Evolutionary conservation across 2,797 vertebrate genomes (phyloP), one percentile per base, ranked within the genome.

Genomic region (Cryptoblepharus egeriae): DNA sequence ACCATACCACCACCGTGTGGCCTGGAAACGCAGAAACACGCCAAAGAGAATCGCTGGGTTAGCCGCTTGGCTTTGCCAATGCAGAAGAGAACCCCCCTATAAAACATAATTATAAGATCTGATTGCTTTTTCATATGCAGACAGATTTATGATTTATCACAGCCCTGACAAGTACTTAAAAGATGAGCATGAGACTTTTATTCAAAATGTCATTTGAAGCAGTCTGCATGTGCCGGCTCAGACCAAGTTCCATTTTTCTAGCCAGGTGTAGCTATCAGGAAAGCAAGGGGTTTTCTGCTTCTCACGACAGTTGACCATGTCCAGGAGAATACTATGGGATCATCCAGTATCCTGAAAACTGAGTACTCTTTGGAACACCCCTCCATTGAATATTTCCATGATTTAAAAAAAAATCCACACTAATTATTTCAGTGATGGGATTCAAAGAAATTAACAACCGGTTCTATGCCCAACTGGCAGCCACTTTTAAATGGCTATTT

Each of bases 1-100:
- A 91, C 95, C 92, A 95, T 68, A 96, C 93, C 95, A 93, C 96
- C 96, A 96, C 94, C 95, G 91, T 91, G 96, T 92, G 96, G 96
- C 57, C 37, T 2, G 35, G n/a, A 7, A 2, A 1, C 2, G 92
- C 72, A 87, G 69, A 15, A 67, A 65, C 91, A 87, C 26, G 0
- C 35, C 20, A 3, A 6, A 49, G 79, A 77, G 68, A 52, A 12
- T 45, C 88, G 4, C 37, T n/a, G 55, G 71, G 81, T 77, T 84
- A 80, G 89, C 82, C 79, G 65, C 1, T 2, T 58, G 3, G 75
- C 76, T 9, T 70, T 49, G 81, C 71, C 90, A 1, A 84, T 32
- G 42, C 83, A 28, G 39, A 75, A 86, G 60, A 22, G 42, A 88
- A 78, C 87, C 69, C 52, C 69, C 52, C 49, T 68, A 57, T 45